Percentiles rank a stretch among this genome's conserved stretches.
Conservation (phyloP, 1,140 invertebrate genomes). For the Amyelois transitella region DNA sequence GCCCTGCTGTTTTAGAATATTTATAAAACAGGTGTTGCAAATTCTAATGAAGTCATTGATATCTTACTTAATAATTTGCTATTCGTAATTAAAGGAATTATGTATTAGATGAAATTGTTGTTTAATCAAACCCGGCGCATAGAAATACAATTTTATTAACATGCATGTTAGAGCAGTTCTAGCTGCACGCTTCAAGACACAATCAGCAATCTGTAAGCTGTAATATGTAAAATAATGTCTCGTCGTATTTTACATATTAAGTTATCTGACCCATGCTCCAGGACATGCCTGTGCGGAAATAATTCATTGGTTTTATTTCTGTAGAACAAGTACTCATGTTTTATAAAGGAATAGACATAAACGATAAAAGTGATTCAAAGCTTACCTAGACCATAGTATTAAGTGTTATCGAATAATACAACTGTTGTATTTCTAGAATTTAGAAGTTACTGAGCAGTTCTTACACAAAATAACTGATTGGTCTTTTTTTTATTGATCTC, state of each 20-base stretch:
- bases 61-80: slow-evolving; percentile 42
- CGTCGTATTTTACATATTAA: not conserved
- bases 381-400: no score
- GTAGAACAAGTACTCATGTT: no score
- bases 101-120: slow-evolving; percentile 28
- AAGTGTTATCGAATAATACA: no score
- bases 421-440: no score
- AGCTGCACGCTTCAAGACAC: slow-evolving; percentile 17
- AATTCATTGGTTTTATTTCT: not conserved
- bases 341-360: no score
- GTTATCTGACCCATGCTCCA: not conserved
- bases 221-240: not conserved
- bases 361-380: no score
- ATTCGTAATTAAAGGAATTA: slow-evolving; percentile 22
- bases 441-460: no score
- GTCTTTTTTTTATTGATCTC: no score
- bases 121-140: not conserved
- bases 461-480: no score
- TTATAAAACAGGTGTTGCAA: slow-evolving; percentile 22
- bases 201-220: slow-evolving; percentile 35
- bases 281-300: not conserved
- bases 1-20: slow-evolving; percentile 6
- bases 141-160: slow-evolving; percentile 43
- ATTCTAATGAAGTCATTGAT: slow-evolving; percentile 26
- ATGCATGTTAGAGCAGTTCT: slow-evolving; percentile 32